phyloP scores from a whole-genome alignment of 1,140 invertebrate genomes.

The Polypedilum pembai region DNA sequence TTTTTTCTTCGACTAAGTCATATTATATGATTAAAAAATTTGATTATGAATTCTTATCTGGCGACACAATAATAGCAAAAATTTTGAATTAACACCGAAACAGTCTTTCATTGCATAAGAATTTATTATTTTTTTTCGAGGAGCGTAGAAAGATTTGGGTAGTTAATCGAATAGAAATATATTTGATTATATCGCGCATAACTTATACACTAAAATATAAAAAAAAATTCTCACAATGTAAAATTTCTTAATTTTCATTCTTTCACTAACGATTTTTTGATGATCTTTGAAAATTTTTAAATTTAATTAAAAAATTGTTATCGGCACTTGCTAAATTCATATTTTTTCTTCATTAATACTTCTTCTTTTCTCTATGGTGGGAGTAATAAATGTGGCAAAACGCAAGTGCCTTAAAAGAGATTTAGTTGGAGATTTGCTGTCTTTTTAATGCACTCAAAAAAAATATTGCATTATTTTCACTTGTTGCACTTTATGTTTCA shows the following conservation, averaged over 20 bases:
- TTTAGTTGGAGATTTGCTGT: neutral
- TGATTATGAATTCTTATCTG: neutral
- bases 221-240: neutral
- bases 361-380: constrained; percentile 1
- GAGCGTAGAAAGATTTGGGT: neutral
- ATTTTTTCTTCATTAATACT: neutral
- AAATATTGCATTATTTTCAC: neutral
- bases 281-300: neutral
- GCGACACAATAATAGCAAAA: neutral
- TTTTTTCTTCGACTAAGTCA: neutral
- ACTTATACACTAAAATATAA: neutral
- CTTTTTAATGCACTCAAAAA: neutral
- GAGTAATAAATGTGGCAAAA: neutral
- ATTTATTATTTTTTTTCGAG: neutral
- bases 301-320: neutral
- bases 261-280: constrained; percentile 12
- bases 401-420: neutral
- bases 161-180: neutral
- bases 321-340: neutral
- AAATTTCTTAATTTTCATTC: neutral
- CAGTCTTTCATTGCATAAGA: constrained; percentile 18
- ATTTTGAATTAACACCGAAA: constrained; percentile 5
- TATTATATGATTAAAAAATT: neutral
- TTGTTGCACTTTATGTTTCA: constrained; percentile 57
- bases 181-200: neutral